Conservation (phyloP, 2,113 vertebrate genomes). For the Apodemus sylvaticus region DNA sequence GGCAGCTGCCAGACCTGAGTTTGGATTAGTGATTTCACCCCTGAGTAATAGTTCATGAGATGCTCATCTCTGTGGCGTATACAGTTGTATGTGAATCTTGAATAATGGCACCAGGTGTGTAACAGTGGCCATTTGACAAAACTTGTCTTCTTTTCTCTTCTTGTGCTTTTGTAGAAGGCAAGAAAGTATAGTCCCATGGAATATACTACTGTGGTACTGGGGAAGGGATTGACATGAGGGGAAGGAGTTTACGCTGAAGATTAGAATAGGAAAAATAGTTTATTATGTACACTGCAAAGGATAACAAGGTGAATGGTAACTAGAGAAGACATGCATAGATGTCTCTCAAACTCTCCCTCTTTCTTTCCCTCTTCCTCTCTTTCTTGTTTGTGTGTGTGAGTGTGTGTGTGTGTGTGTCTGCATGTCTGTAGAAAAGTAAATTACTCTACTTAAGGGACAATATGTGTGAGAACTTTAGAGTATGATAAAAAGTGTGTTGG, state of each 20-base stretch:
- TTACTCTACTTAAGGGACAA: not conserved
- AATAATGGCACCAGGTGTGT: rapidly evolving
- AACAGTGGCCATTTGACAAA: rapidly evolving
- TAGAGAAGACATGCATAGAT: not conserved
- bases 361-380: no score
- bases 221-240: not conserved
- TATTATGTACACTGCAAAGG: not conserved
- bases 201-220: not conserved
- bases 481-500: not conserved
- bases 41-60: not conserved
- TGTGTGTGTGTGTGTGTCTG: not conserved
- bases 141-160: rapidly evolving
- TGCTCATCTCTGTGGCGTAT: not conserved
- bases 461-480: not conserved
- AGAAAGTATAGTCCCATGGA: not conserved
- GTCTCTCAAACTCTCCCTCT: no score
- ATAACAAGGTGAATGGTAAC: not conserved
- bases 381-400: not conserved
- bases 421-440: not conserved
- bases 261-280: not conserved
- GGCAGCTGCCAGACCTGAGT: not conserved
- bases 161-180: not conserved
- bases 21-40: not conserved
- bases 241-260: not conserved
- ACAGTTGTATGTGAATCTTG: rapidly evolving